Evolutionary conservation across 2,113 vertebrate species (phyloP).

Genomic region (Colius striatus): DNA sequence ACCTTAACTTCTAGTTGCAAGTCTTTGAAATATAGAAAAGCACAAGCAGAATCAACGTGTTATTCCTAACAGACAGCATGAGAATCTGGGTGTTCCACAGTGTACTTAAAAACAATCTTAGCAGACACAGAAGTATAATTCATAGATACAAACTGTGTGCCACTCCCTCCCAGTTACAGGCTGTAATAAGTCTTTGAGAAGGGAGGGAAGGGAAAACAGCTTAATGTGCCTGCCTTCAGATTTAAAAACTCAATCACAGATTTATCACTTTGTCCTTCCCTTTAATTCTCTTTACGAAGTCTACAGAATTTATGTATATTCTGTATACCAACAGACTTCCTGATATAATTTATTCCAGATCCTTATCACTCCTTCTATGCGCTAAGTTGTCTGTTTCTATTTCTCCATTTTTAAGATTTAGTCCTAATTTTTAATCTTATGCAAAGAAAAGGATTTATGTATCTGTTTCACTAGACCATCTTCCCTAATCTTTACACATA

Average conservation of each 20-base stretch:
- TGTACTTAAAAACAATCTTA: background rate
- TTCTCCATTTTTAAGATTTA: background rate
- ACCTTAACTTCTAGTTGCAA: background rate
- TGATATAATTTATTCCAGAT: background rate
- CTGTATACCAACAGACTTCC: background rate
- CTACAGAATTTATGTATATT: background rate
- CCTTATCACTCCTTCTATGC: background rate
- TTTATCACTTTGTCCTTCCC: background rate
- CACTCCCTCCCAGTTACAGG: background rate
- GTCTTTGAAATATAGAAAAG: background rate
- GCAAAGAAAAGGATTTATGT: background rate
- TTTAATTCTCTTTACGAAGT: background rate
- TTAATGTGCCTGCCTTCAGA: background rate
- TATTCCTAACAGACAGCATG: background rate
- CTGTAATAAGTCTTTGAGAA: background rate
- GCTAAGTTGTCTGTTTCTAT: background rate
- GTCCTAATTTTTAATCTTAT: background rate
- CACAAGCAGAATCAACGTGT: background rate
- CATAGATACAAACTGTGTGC: background rate
- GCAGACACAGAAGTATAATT: background rate
- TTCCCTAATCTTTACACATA: background rate
- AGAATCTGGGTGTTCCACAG: background rate
- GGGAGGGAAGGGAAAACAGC: background rate
- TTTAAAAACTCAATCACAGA: background rate
- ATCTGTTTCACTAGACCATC: background rate